Evolutionary conservation across 1,140 invertebrate genomes (phyloP).

Genomic region (Brachionus asplanchnoidis): DNA sequence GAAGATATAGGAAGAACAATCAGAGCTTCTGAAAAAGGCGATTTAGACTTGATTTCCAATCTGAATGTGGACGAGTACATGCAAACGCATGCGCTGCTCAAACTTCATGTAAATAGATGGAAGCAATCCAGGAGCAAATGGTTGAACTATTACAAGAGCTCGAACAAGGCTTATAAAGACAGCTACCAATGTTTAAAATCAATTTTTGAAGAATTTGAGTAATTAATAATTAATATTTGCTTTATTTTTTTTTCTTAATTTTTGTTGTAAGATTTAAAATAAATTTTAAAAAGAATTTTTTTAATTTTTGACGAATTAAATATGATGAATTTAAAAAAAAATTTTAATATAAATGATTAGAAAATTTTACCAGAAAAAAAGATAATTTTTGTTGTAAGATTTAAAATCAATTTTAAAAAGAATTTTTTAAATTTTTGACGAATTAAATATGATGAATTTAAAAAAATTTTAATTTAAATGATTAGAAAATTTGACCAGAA

Average conservation of each 20-base stretch:
- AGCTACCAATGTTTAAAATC: slow-evolving; percentile 28
- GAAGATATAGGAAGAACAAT: background rate
- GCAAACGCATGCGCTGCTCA: slow-evolving; percentile 4
- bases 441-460: too few species aligned
- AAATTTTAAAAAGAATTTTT: background rate
- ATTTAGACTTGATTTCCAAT: background rate
- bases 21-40: background rate
- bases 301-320: too few species aligned
- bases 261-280: background rate
- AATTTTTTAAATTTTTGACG: too few species aligned
- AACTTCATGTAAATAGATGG: slow-evolving; percentile 33
- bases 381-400: too few species aligned
- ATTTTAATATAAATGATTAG: too few species aligned
- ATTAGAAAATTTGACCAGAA: too few species aligned
- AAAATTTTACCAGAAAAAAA: background rate
- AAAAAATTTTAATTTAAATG: too few species aligned
- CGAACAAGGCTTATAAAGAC: background rate
- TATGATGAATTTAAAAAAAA: background rate
- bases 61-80: slow-evolving; percentile 20
- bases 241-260: background rate
- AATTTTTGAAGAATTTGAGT: slow-evolving; percentile 35
- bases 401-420: too few species aligned
- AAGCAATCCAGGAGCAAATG: slow-evolving; percentile 8
- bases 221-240: background rate
- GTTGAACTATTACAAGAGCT: background rate